Evolutionary conservation across 2,113 vertebrate genomes (phyloP), one percentile per base, ranked within the genome.

Genomic region (Pelusios castaneus): DNA sequence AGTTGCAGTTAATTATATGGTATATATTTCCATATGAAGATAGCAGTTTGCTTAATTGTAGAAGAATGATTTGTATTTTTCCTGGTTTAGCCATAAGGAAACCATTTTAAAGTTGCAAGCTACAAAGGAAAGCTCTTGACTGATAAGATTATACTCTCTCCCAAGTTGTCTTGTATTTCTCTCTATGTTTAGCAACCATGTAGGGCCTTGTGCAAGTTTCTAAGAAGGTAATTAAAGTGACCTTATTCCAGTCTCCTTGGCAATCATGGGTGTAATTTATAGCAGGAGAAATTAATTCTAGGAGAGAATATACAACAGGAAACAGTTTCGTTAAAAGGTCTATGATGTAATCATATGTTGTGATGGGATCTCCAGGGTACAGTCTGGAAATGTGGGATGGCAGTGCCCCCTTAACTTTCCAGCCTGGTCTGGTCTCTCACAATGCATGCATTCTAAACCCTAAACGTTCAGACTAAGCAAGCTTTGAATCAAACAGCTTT

Each of bases 1-100:
- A 93, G 34, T 75, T 43, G 38, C 22, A 41, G 70, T 25, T 67
- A 67, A n/a, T 67, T n/a, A 63, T 31, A 79, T 8, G 38, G 9
- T 4, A n/a, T 52, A 7, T 7, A 52, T 79, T 8, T 91, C 52
- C 38, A 85, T 38, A 81, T n/a, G 43, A 89, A 92, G 43, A 55
- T 4, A 52, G 43, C 45, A 82, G 55, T 34, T 67, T 91, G 1
- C 76, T 75, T 56, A 51, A 10, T 85, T 43, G 34, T 85, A 91
- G 55, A 82, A 94, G 81, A 88, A 67, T 54, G 14, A 2, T 94
- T 93, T 94, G 17, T 22, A 77, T 91, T 96, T 89, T n/a, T 43
- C 81, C 89, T 84, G 67, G 73, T 38, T 84, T 38, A 6, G 41
- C 10, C 8, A 60, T 8, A 86, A 87, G 73, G 22, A 45, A 67